These are phyloP conservation scores for Callipepla californica DNA, from an alignment of 2,113 vertebrate species.

Conservation along the genomic window DNA sequence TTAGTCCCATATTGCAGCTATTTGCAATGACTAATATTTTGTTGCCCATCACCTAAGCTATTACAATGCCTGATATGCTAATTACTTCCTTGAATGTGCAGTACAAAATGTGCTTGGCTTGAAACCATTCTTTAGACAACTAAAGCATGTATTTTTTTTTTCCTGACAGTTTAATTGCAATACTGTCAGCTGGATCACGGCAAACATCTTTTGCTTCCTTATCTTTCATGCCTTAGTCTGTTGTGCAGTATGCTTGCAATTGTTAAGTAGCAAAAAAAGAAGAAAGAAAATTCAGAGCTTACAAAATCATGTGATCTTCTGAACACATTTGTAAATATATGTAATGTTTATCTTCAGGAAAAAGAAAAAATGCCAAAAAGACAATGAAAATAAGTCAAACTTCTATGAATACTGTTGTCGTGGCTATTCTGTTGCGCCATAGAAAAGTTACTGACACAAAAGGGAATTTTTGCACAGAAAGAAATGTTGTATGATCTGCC, in stretches of 20 bases:
- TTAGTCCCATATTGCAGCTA: conserved; percentile 18
- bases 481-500: not conserved
- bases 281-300: not conserved
- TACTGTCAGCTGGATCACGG: conserved; percentile 70
- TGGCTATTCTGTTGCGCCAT: too few relatives aligned
- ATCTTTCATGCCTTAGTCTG: conserved; percentile 45
- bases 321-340: not conserved
- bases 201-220: conserved; percentile 63
- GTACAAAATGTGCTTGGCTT: conserved; percentile 59
- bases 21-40: conserved; percentile 63
- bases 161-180: conserved; percentile 76
- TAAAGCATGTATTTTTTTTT: conserved; percentile 22
- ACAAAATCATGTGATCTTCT: not conserved
- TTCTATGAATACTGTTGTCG: not conserved
- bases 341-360: not conserved
- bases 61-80: conserved; percentile 60
- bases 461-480: not conserved
- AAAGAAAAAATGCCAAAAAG: not conserved
- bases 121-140: conserved; percentile 61
- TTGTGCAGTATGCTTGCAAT: conserved; percentile 26
- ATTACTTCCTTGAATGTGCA: conserved; percentile 69
- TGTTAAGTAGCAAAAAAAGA: not conserved
- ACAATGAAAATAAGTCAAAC: not conserved
- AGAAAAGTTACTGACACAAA: not conserved
- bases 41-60: conserved; percentile 54